Base-by-base conservation (phyloP, 2,113 vertebrate species). In the Zosterops japonicus region DNA sequence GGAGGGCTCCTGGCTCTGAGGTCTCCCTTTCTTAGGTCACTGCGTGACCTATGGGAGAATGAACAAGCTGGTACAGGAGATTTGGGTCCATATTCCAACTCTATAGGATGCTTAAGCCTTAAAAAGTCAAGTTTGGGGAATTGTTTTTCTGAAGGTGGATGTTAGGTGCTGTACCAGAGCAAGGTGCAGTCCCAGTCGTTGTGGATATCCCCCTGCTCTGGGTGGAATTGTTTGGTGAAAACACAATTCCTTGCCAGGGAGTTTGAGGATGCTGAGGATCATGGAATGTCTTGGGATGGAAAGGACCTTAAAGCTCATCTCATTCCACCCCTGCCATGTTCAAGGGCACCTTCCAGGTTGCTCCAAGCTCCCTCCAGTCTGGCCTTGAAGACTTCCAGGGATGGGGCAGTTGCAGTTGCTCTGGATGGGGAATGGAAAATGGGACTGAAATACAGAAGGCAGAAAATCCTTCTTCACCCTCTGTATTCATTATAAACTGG, bases 11-110 rank as follows among this genome's bases (percentile, higher is more conserved):
- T 11, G 57, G 56, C 8, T 46, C 56, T 16, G 27, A 68, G 75
- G 33, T 57, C 0, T 0, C 49, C 53, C 52, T 50, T 16, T 44
- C 31, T 22, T 29, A n/a, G 29, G 23, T 33, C 75, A 17, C 42
- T 68, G 28, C 0, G 0, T 46, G 55, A 65, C n/a, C 61, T 50
- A 0, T 36, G 1, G 3, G 46, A n/a, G 60, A 59, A 19, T 6
- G 22, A 59, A 27, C 7, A 2, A 29, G 4, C 8, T n/a, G 44
- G 20, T 39, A 9, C 42, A 50, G 42, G 31, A 39, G 41, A 31
- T 61, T 50, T 15, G 8, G 49, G 93, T 72, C 78, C 1, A 0
- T 25, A 2, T 65, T 53, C 46, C 35, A 55, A 0, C 22, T 65
- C 65, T 8, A 9, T 20, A 21, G 57, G 29, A 33, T 64, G 35